phyloP scores from a whole-genome alignment of 2,888 invertebrate genomes.

The Aradus depressus region DNA sequence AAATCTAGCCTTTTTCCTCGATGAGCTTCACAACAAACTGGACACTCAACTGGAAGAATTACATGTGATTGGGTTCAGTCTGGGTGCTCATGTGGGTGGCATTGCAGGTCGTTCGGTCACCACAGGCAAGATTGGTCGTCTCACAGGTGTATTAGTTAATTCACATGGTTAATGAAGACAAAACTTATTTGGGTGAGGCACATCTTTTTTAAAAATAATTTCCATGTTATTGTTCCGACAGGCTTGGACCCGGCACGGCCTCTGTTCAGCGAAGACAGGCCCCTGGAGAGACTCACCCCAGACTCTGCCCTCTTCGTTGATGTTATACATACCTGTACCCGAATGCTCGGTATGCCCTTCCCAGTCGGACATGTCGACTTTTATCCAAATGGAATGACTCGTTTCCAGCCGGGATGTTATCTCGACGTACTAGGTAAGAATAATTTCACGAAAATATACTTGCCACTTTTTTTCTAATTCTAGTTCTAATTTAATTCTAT shows the following conservation, averaged over 20 bases:
- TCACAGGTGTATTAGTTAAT: conserved; percentile 12
- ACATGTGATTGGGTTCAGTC: conserved; percentile 21
- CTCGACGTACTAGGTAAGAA: conserved; percentile 34
- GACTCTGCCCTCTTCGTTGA: conserved; percentile 61
- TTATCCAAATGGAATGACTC: conserved; percentile 42
- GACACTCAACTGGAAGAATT: conserved; percentile 1
- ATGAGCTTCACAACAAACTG: conserved; percentile 9
- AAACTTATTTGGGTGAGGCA: too few relatives aligned
- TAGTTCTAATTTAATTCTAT: too few relatives aligned
- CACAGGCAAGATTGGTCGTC: conserved; percentile 2
- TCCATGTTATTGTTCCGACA: too few relatives aligned
- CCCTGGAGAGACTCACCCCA: conserved; percentile 47
- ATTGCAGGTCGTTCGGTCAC: conserved; percentile 11
- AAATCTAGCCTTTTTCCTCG: conserved; percentile 6
- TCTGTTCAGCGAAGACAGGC: conserved; percentile 51
- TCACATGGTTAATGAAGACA: neutral
- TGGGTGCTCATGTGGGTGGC: conserved; percentile 23
- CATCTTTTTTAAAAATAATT: too few relatives aligned
- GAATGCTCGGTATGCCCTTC: conserved; percentile 39
- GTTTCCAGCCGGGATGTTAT: conserved; percentile 40
- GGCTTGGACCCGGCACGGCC: conserved; percentile 77
- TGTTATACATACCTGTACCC: conserved; percentile 44
- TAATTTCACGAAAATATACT: neutral
- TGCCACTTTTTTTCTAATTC: too few relatives aligned
- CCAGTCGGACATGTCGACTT: conserved; percentile 44